Conservation (phyloP, 1,140 invertebrate genomes). For the Listronotus bonariensis region DNA sequence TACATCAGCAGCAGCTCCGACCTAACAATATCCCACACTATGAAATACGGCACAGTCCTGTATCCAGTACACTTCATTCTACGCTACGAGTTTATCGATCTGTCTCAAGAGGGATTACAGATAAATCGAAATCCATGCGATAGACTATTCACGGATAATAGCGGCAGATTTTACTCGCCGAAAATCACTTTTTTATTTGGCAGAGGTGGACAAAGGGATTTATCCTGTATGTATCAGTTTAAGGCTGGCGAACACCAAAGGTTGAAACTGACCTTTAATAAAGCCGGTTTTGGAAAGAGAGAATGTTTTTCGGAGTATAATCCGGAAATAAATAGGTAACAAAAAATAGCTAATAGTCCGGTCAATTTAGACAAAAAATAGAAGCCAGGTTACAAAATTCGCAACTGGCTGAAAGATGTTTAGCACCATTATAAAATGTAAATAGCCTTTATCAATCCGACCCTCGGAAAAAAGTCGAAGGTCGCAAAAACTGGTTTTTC, state of each 20-base stretch:
- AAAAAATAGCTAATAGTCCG: no score
- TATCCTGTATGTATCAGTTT: constrained; percentile 77
- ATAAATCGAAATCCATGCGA: constrained; percentile 64
- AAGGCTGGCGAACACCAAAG: constrained; percentile 69
- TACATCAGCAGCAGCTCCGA: constrained; percentile 74
- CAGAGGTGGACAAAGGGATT: constrained; percentile 73
- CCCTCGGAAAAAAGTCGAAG: no score
- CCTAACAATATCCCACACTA: constrained; percentile 72
- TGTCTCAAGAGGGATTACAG: constrained; percentile 66
- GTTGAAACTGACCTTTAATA: constrained; percentile 67
- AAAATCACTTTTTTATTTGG: constrained; percentile 82
- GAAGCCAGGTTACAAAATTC: no score
- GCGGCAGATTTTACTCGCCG: constrained; percentile 73
- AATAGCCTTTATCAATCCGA: no score
- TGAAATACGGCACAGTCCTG: constrained; percentile 76
- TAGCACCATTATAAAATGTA: no score
- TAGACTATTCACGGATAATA: constrained; percentile 61
- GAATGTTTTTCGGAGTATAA: constrained; percentile 68
- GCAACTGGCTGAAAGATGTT: no score
- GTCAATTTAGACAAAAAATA: no score
- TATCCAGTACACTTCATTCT: constrained; percentile 78
- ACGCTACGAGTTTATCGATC: constrained; percentile 77
- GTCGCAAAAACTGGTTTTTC: no score
- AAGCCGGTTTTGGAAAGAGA: constrained; percentile 70
- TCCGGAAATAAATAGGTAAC: constrained; percentile 51